These are phyloP conservation scores for Drosophila insularis DNA, from an alignment of 1,140 invertebrate species.

Conservation along the genomic window DNA sequence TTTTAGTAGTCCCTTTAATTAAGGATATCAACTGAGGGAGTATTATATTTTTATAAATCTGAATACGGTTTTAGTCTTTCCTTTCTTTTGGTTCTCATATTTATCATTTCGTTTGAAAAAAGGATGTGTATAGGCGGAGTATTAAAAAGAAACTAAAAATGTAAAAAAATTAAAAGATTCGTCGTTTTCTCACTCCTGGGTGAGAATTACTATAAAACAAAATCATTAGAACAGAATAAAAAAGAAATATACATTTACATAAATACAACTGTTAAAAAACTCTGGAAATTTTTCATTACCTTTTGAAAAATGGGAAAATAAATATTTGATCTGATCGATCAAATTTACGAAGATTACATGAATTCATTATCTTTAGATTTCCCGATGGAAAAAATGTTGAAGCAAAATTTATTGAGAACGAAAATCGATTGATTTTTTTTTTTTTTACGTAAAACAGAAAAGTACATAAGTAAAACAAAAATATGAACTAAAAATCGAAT, in stretches of 20 bases:
- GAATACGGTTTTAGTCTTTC: conserved; percentile 40
- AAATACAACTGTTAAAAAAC: conserved; percentile 81
- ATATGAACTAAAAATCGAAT: conserved; percentile 66
- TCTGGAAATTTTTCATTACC: conserved; percentile 82
- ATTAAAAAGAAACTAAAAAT: conserved; percentile 73
- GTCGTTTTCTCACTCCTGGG: conserved; percentile 36
- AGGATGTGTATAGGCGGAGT: conserved; percentile 82
- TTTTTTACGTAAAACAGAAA: conserved; percentile 52
- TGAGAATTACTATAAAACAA: conserved; percentile 53
- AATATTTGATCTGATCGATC: conserved; percentile 33
- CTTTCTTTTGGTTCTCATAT: conserved; percentile 80
- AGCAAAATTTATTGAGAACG: background rate
- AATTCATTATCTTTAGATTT: conserved; percentile 8
- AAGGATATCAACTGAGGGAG: conserved; percentile 50
- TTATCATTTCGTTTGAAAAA: conserved; percentile 81
- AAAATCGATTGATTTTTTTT: conserved; percentile 28
- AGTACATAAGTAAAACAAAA: conserved; percentile 68
- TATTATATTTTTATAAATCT: conserved; percentile 47
- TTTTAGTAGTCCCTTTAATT: conserved; percentile 69
- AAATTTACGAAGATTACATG: conserved; percentile 17
- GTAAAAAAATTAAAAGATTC: conserved; percentile 67
- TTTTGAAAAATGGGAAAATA: conserved; percentile 53
- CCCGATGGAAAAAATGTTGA: background rate
- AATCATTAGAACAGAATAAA: conserved; percentile 55
- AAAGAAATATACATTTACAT: conserved; percentile 38